Evolutionary conservation across 2,113 vertebrate species (phyloP), one percentile per base, ranked within the genome.

Genomic region (Periophthalmus modestus): DNA sequence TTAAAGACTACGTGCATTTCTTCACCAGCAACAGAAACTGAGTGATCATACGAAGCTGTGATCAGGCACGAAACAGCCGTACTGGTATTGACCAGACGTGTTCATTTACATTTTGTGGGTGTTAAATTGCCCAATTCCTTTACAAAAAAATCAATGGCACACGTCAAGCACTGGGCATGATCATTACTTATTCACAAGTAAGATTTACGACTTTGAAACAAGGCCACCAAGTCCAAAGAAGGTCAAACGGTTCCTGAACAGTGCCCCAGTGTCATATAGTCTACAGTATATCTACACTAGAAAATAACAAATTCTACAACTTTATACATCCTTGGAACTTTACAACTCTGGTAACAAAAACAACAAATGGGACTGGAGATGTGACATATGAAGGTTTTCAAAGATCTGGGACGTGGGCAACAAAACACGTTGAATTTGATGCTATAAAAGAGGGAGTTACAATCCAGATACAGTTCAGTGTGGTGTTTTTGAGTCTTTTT

Each of bases 1-100:
- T 89, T 77, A 66, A 70, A 78, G 73, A 28, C 80, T 43, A 50
- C 36, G 72, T 72, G 21, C 5, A 71, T 52, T n/a, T 15, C 71
- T 58, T 15, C 10, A 36, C 68, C 24, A 4, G 24, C 47, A 24
- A 39, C 71, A 77, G 82, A 23, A 85, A 61, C 14, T 58, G 72
- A 75, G 39, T 10, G 10, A 43, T 28, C 28, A 3, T 3, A 28
- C 3, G 39, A 43, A 59, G 21, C 67, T 47, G 48, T 57, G 58
- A 28, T 36, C 24, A 75, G 65, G 57, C 28, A 63, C 61, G 7
- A 12, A 13, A 58, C 39, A 65, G 47, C 39, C 1, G 10, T 58
- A 69, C 24, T 23, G 47, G 52, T 1, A 77, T 68, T 66, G 18
- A 69, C 23, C 24, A 59, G 57, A 82, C 65, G 75, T 36, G 71